Conservation (phyloP, 2,888 invertebrate genomes). For the Dichetophora obliterata region DNA sequence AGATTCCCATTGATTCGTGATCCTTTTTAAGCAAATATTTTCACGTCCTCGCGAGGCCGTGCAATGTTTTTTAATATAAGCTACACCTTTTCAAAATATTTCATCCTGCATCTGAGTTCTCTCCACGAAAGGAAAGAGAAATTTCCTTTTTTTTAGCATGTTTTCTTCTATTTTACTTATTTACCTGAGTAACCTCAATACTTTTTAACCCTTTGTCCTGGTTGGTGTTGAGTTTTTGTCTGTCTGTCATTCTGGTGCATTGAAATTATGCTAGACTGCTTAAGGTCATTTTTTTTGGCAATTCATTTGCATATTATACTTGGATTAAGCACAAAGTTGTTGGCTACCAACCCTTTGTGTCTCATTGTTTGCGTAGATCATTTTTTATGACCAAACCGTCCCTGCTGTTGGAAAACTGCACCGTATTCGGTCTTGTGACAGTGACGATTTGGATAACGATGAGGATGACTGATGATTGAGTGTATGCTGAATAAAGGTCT, state of each 20-base stretch:
- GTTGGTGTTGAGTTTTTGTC: not conserved
- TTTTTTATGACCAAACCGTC: slow-evolving; percentile 33
- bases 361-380: slow-evolving; percentile 8
- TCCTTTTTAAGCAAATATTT: not conserved
- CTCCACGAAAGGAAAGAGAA: too few relatives aligned
- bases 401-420: not conserved
- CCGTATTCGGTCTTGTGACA: too few relatives aligned
- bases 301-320: slow-evolving; percentile 26
- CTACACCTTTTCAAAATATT: slow-evolving; percentile 6
- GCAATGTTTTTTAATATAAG: slow-evolving; percentile 13
- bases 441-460: slow-evolving; percentile 18
- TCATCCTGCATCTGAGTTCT: not conserved
- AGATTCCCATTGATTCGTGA: not conserved
- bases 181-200: too few relatives aligned
- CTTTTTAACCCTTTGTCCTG: not conserved
- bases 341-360: slow-evolving; percentile 23
- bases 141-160: too few relatives aligned
- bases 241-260: not conserved
- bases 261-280: not conserved
- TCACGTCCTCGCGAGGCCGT: not conserved
- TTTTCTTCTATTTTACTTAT: too few relatives aligned
- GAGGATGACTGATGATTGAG: slow-evolving; percentile 17
- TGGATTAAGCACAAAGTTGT: not conserved
- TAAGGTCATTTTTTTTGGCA: slow-evolving; percentile 7
- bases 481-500: not conserved